Conservation (phyloP, 2,113 vertebrate species). For the Heterotilapia buettikoferi region DNA sequence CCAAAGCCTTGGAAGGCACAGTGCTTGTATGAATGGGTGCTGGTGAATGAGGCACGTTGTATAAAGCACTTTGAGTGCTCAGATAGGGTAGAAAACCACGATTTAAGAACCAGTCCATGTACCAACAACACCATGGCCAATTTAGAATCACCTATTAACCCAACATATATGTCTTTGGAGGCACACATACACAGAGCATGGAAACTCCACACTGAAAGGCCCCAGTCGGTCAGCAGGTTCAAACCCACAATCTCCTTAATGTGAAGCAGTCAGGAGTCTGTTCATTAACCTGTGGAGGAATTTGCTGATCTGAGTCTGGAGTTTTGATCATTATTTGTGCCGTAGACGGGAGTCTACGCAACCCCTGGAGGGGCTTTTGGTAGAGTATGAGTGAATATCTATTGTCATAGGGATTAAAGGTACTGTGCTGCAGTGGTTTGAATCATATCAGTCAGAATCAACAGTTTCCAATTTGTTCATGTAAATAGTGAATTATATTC, state of each 20-base stretch:
- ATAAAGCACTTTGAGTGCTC: neutral
- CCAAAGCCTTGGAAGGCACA: neutral
- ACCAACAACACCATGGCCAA: neutral
- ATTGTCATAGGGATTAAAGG: neutral
- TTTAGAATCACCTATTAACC: neutral
- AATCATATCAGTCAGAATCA: neutral
- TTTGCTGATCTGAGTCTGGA: accelerated
- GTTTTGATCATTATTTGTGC: neutral
- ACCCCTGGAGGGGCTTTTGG: neutral
- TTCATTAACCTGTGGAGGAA: neutral
- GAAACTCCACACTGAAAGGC: neutral
- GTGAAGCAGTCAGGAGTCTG: neutral
- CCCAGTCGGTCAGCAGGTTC: neutral
- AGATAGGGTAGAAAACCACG: neutral
- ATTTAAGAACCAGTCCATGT: accelerated
- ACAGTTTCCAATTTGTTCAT: neutral
- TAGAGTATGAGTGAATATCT: neutral
- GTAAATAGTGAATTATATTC: neutral
- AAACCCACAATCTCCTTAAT: neutral
- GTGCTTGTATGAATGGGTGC: neutral
- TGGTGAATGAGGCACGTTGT: neutral
- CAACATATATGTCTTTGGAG: neutral
- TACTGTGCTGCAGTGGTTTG: neutral
- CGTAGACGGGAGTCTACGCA: neutral
- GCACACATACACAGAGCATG: neutral